Conservation (phyloP, 2,888 invertebrate genomes). For the Lasioglossum lativentre region DNA sequence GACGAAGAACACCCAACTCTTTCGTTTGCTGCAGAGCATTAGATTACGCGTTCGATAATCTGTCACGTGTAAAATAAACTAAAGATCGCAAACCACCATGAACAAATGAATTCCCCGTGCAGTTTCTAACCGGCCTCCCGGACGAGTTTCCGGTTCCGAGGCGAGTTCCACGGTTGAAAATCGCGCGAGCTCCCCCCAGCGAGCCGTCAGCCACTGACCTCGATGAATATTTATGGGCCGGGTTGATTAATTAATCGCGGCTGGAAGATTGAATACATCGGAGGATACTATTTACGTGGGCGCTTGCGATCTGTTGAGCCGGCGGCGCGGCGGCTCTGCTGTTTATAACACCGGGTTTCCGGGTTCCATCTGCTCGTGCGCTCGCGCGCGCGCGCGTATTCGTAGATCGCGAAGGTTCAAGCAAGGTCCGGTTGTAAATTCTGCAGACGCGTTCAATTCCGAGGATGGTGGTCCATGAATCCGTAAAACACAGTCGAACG, state of each 20-base stretch:
- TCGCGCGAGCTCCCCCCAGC: neutral
- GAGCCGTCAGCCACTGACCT: neutral
- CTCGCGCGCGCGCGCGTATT: neutral
- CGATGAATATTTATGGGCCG: slow-evolving; percentile 37
- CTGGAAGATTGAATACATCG: slow-evolving; percentile 30
- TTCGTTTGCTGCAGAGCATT: too few relatives aligned
- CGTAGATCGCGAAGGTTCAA: neutral
- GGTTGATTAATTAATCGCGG: slow-evolving; percentile 46
- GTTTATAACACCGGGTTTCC: neutral
- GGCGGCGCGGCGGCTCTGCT: neutral
- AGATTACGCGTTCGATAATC: neutral
- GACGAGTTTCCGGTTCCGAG: slow-evolving; percentile 15
- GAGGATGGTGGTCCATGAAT: slow-evolving; percentile 8
- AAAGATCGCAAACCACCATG: neutral
- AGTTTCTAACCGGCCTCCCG: slow-evolving; percentile 19
- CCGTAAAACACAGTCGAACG: slow-evolving; percentile 23
- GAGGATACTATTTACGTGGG: slow-evolving; percentile 2
- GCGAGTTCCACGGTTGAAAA: neutral
- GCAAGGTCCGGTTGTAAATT: neutral
- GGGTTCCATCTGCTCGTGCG: neutral
- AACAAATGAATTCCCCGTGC: neutral
- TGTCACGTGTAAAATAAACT: neutral
- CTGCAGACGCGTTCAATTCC: neutral
- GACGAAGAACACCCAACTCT: too few relatives aligned
- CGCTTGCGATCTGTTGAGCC: neutral